phyloP scores from a whole-genome alignment of 1,140 invertebrate genomes.

The Agrypnia vestita region DNA sequence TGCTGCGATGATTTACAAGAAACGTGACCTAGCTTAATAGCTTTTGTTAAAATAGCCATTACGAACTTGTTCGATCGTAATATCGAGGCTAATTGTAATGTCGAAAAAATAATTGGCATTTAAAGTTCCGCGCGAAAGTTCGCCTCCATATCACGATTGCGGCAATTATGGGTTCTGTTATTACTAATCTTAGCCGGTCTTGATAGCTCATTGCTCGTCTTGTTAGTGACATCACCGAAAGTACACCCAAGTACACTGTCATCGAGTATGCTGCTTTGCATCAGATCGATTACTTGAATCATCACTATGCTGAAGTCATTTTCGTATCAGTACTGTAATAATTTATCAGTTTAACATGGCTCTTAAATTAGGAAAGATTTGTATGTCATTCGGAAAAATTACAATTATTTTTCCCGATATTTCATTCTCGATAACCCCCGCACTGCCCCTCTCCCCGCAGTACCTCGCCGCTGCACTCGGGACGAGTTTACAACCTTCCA shows the following conservation, averaged over 20 bases:
- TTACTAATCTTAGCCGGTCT: background rate
- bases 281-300: too few relatives aligned
- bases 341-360: too few relatives aligned
- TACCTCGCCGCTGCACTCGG: conserved; percentile 41
- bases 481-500: conserved; percentile 48
- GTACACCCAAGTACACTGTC: too few relatives aligned
- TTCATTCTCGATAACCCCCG: background rate
- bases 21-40: conserved; percentile 58
- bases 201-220: too few relatives aligned
- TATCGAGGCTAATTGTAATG: conserved; percentile 47
- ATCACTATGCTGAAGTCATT: too few relatives aligned
- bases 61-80: conserved; percentile 39
- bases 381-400: too few relatives aligned
- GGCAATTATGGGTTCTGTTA: conserved; percentile 13
- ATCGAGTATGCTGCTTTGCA: too few relatives aligned
- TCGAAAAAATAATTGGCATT: conserved; percentile 49
- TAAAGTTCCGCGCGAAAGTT: conserved; percentile 39
- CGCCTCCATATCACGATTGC: conserved; percentile 31
- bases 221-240: too few relatives aligned
- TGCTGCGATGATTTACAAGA: conserved; percentile 41
- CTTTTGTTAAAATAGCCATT: conserved; percentile 51
- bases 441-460: conserved; percentile 6
- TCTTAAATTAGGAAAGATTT: too few relatives aligned
- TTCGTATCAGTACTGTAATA: too few relatives aligned
- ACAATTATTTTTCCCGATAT: too few relatives aligned